phyloP scores from a whole-genome alignment of 30 jellyfish, hydroid and myxozoan species.

The Clytia hemisphaerica region DNA sequence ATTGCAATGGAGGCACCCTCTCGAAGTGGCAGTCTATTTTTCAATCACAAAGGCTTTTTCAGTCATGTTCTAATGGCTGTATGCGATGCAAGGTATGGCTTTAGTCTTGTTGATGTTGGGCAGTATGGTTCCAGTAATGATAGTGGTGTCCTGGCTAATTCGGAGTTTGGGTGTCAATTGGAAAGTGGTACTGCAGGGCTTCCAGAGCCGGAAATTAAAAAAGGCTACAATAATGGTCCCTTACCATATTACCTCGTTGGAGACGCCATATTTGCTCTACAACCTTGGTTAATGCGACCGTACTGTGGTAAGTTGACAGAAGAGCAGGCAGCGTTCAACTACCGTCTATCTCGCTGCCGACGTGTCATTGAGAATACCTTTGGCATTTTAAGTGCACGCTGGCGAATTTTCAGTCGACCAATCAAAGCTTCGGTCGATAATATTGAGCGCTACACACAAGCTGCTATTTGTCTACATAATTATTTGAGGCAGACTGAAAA shows the following conservation, averaged over 20 bases:
- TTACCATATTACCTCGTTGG: constrained; percentile 48
- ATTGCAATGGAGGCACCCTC: background rate
- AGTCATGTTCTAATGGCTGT: constrained; percentile 44
- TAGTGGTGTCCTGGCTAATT: constrained; percentile 30
- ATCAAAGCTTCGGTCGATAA: constrained; percentile 25
- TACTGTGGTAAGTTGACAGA: constrained; percentile 38
- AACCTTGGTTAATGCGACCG: constrained; percentile 49
- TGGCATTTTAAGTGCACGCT: constrained; percentile 29
- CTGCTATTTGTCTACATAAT: constrained; percentile 34
- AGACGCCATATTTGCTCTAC: constrained; percentile 37
- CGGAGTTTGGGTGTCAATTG: constrained; percentile 39
- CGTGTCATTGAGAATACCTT: constrained; percentile 22
- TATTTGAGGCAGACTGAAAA: constrained; percentile 45
- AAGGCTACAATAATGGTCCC: constrained; percentile 7
- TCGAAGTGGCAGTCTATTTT: too few species aligned
- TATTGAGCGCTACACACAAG: constrained; percentile 5
- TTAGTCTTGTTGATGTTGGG: constrained; percentile 32
- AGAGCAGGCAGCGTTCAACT: constrained; percentile 34
- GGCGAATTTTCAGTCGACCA: constrained; percentile 27
- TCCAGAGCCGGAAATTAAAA: constrained; percentile 15
- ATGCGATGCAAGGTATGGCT: constrained; percentile 42
- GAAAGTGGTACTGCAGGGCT: constrained; percentile 22
- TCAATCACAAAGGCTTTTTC: constrained; percentile 37
- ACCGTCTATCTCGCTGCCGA: constrained; percentile 28
- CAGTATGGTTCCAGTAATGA: constrained; percentile 46